Evolutionary conservation across 2,888 invertebrate species (phyloP).

Genomic region (Acrocera orbiculus): DNA sequence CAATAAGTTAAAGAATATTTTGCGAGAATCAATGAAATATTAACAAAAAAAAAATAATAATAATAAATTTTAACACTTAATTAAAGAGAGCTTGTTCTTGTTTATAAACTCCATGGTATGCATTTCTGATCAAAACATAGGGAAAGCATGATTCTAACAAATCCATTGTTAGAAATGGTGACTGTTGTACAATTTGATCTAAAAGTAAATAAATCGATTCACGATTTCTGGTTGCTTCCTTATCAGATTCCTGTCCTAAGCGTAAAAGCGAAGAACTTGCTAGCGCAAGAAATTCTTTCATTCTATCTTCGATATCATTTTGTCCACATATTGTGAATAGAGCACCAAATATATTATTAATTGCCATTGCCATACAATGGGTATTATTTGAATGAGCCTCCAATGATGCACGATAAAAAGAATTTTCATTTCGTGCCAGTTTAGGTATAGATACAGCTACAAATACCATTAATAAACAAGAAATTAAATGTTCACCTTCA

Average conservation of each 20-base stretch:
- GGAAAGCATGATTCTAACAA: slow-evolving; percentile 97
- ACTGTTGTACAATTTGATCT: slow-evolving; percentile 95
- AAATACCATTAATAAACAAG: slow-evolving; percentile 95
- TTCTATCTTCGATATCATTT: slow-evolving; percentile 90
- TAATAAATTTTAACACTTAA: too few relatives aligned
- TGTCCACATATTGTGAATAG: slow-evolving; percentile 91
- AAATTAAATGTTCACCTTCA: slow-evolving; percentile 82
- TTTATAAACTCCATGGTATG: slow-evolving; percentile 92
- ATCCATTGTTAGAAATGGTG: slow-evolving; percentile 97
- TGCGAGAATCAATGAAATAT: too few relatives aligned
- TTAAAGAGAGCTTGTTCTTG: slow-evolving; percentile 44
- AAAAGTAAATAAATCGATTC: slow-evolving; percentile 93
- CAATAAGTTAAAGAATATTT: too few relatives aligned
- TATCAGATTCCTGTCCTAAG: slow-evolving; percentile 88
- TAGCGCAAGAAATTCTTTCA: slow-evolving; percentile 87
- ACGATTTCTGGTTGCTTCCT: slow-evolving; percentile 81
- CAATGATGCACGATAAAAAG: slow-evolving; percentile 70
- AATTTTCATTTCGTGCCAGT: slow-evolving; percentile 75
- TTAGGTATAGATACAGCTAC: slow-evolving; percentile 95
- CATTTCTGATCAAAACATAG: slow-evolving; percentile 91
- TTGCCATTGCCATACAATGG: slow-evolving; percentile 93
- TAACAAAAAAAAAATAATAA: too few relatives aligned
- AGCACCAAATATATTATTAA: slow-evolving; percentile 91
- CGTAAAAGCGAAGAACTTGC: slow-evolving; percentile 90
- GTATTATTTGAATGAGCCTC: slow-evolving; percentile 97